Percentiles rank a stretch among this genome's conserved stretches.
Evolutionary conservation across 2,888 invertebrate species (phyloP).

Genomic region (Brenthis daphne): DNA sequence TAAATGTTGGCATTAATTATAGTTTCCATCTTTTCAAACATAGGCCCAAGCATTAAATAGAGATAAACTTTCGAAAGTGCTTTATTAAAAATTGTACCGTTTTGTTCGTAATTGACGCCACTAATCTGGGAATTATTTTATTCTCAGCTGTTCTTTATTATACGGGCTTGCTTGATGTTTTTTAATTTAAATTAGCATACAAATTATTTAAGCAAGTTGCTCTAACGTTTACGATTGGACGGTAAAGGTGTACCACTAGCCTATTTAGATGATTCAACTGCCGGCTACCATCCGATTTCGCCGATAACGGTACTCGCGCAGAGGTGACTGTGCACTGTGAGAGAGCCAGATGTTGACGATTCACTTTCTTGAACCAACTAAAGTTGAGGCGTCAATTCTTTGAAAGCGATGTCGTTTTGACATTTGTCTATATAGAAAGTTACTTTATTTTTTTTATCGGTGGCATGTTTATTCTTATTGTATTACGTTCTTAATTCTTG

Average conservation of each 20-base stretch:
- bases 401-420: constrained; percentile 12
- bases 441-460: neutral
- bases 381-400: constrained; percentile 8
- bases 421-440: constrained; percentile 13
- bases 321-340: constrained; percentile 40
- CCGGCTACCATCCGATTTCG: constrained; percentile 63
- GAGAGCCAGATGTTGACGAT: constrained; percentile 50
- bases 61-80: too few relatives aligned
- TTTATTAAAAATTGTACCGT: too few relatives aligned
- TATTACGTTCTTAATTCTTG: too few relatives aligned
- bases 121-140: too few relatives aligned
- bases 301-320: constrained; percentile 67
- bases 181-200: constrained; percentile 14
- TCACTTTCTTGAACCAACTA: constrained; percentile 64
- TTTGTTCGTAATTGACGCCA: too few relatives aligned
- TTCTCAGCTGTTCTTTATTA: neutral
- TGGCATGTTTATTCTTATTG: neutral
- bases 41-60: too few relatives aligned
- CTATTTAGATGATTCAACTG: constrained; percentile 63
- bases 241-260: constrained; percentile 59
- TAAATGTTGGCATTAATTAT: too few relatives aligned
- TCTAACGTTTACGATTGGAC: constrained; percentile 22
- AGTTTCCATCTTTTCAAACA: too few relatives aligned
- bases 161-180: neutral
- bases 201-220: constrained; percentile 21